Conservation (phyloP, 2,797 vertebrate genomes). For the Myoxocephalus aenaeus region DNA sequence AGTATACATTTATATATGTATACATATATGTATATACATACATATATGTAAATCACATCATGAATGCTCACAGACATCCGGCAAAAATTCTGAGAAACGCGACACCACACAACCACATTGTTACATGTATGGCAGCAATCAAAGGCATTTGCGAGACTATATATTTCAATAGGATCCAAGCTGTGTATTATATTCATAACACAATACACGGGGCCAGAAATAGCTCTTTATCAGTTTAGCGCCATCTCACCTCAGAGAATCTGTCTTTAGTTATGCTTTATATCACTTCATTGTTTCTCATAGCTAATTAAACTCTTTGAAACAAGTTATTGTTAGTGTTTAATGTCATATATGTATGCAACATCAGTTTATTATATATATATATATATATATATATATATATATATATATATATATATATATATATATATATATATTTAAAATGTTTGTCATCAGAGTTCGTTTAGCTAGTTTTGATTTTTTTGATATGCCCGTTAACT, state of each 20-base stretch:
- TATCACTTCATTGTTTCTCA: conserved; percentile 5
- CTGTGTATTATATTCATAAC: conserved; percentile 44
- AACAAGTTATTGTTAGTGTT: conserved; percentile 12
- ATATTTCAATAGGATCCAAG: conserved; percentile 43
- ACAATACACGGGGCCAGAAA: conserved; percentile 25
- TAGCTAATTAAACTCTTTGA: conserved; percentile 10
- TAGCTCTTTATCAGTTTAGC: conserved; percentile 37
- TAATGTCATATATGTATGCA: conserved; percentile 37
- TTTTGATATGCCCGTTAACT: conserved; percentile 45
- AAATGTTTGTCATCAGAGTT: conserved; percentile 25
- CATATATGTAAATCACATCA: conserved; percentile 2
- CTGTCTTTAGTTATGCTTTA: neutral
- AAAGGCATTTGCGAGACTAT: conserved; percentile 51
- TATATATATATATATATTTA: neutral
- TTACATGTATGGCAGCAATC: conserved; percentile 51
- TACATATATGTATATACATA: neutral
- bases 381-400: neutral
- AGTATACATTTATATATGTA: too few species aligned
- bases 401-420: neutral
- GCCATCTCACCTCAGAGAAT: conserved; percentile 35
- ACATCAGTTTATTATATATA: conserved; percentile 27
- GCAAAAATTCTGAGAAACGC: conserved; percentile 52
- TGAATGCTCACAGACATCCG: conserved; percentile 44
- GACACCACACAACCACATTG: conserved; percentile 40
- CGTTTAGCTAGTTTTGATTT: conserved; percentile 31